A percentile compares a stretch with the other conserved stretches of the same genome.
Evolutionary conservation across 2,888 invertebrate species (phyloP).

Genomic region (Chymomyza fuscimana): DNA sequence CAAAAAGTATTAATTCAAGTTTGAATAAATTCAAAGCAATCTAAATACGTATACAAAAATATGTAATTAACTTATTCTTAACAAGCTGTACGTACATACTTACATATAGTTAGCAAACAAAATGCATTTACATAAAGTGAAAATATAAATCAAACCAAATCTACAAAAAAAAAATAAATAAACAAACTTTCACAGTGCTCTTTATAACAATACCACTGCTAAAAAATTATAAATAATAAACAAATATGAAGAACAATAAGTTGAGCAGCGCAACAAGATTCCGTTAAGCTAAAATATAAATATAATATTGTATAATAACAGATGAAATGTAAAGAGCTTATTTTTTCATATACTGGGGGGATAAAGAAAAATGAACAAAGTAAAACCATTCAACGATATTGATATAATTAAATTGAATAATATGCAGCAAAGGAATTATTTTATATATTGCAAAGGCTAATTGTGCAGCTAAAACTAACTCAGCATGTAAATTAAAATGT

Average conservation of each 20-base stretch:
- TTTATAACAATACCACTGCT: conserved; percentile 3
- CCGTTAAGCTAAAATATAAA: conserved; percentile 45
- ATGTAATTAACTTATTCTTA: not conserved
- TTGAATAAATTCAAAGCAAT: not conserved
- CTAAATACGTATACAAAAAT: not conserved
- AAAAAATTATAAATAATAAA: conserved; percentile 37
- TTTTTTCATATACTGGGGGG: not conserved
- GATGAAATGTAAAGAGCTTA: not conserved
- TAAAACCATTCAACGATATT: not conserved
- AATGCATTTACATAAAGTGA: conserved; percentile 61
- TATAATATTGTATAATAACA: not conserved
- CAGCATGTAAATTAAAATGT: not conserved
- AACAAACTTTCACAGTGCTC: not conserved
- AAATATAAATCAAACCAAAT: no score
- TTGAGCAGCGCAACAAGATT: conserved; percentile 46
- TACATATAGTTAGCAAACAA: conserved; percentile 26
- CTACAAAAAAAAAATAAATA: no score
- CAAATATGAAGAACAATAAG: conserved; percentile 65
- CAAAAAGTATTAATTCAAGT: not conserved
- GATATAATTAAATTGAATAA: not conserved
- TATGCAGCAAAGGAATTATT: not conserved
- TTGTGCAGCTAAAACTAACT: not conserved
- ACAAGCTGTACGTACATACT: not conserved
- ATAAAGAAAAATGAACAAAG: not conserved
- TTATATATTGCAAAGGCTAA: not conserved